Percentiles rank a stretch among this genome's conserved stretches.
Conservation (phyloP, 2,113 vertebrate species). For the Suncus etruscus region DNA sequence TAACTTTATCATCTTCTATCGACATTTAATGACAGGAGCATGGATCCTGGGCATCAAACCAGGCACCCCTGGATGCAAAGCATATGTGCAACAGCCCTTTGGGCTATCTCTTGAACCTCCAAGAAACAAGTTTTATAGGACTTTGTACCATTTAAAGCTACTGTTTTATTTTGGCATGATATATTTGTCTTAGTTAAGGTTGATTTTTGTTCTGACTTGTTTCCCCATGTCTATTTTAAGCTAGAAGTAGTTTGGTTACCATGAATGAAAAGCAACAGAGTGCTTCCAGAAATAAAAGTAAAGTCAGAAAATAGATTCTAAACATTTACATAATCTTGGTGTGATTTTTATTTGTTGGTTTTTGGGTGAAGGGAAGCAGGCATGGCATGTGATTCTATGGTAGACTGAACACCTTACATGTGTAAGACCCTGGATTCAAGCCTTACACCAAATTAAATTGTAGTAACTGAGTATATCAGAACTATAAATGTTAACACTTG, state of each 20-base stretch:
- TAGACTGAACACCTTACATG: too few species aligned
- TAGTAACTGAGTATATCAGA: too few species aligned
- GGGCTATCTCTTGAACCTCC: background rate
- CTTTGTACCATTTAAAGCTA: background rate
- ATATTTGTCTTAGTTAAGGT: background rate
- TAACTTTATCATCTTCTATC: background rate
- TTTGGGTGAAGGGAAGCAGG: background rate
- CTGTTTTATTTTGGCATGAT: slow-evolving; percentile 36
- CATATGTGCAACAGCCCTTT: too few species aligned
- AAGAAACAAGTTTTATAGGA: slow-evolving; percentile 15
- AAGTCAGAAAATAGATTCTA: slow-evolving; percentile 30
- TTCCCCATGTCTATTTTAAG: slow-evolving; percentile 44
- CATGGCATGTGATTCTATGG: background rate
- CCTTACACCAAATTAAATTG: too few species aligned
- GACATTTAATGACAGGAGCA: background rate
- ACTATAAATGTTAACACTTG: too few species aligned
- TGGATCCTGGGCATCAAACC: too few species aligned
- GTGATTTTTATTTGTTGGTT: slow-evolving; percentile 40
- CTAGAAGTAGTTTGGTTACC: slow-evolving; percentile 6
- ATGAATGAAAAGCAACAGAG: slow-evolving; percentile 27
- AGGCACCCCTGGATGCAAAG: too few species aligned
- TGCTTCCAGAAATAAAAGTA: slow-evolving; percentile 42
- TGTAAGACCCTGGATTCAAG: too few species aligned
- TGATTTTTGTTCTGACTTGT: slow-evolving; percentile 40
- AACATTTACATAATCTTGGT: slow-evolving; percentile 34